A percentile compares a stretch with the other conserved stretches of the same genome.
Conservation (phyloP, 1,140 invertebrate genomes). For the silkworm (Bombyx mori) region DNA sequence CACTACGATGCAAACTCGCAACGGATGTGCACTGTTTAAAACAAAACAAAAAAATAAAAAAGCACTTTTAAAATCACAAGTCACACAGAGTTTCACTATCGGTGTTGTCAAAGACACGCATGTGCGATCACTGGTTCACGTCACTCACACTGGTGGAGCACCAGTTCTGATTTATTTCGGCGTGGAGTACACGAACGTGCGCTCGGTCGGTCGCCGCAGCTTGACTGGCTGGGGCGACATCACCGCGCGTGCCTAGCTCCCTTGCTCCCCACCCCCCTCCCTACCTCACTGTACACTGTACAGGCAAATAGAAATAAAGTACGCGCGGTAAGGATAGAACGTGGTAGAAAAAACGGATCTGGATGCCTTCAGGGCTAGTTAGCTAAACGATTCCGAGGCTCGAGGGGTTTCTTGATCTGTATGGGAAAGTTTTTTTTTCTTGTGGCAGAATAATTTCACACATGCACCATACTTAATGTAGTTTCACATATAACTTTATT, state of each 20-base stretch:
- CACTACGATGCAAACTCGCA: slow-evolving; percentile 20
- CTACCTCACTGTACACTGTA: slow-evolving; percentile 28
- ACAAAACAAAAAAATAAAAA: slow-evolving; percentile 15
- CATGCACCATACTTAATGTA: no score
- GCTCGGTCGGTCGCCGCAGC: slow-evolving; percentile 38
- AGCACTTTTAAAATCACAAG: slow-evolving; percentile 31
- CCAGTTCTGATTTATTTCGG: slow-evolving; percentile 29
- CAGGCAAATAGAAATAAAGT: slow-evolving; percentile 68
- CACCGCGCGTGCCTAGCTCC: slow-evolving; percentile 56
- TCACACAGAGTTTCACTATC: slow-evolving; percentile 25
- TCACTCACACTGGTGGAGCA: slow-evolving; percentile 49
- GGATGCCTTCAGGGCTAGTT: slow-evolving; percentile 35
- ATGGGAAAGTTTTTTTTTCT: no score
- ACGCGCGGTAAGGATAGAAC: slow-evolving; percentile 61
- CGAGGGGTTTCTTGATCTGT: slow-evolving; percentile 3
- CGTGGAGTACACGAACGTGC: slow-evolving; percentile 26
- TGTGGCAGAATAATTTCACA: no score
- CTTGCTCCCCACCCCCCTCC: slow-evolving; percentile 26
- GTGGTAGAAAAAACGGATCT: slow-evolving; percentile 54
- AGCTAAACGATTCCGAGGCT: slow-evolving; percentile 19
- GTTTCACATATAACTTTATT: no score
- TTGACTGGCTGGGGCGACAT: slow-evolving; percentile 61
- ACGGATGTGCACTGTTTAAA: slow-evolving; percentile 26
- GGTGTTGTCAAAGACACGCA: slow-evolving; percentile 32
- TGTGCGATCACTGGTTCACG: slow-evolving; percentile 39